Percentiles rank a stretch among this genome's conserved stretches.
These are phyloP conservation scores for Acrobasis suavella DNA, from an alignment of 2,888 invertebrate genomes.

Conservation along the genomic window DNA sequence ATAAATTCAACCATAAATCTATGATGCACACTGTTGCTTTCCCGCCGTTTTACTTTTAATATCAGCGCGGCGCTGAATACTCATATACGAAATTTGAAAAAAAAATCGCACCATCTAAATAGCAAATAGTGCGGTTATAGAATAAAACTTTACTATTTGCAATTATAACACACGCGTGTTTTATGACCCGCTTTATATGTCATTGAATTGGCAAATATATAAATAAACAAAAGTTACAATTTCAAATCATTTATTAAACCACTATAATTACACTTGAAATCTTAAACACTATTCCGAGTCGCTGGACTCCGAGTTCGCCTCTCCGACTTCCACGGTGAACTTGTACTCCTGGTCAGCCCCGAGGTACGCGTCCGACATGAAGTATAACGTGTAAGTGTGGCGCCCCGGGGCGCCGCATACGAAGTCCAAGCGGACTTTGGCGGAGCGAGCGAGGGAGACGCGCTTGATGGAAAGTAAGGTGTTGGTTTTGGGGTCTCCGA, in stretches of 20 bases:
- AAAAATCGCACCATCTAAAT: no score
- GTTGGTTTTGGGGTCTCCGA: conserved; percentile 97
- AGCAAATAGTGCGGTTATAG: no score
- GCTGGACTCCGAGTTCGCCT: conserved; percentile 33
- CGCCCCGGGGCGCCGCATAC: conserved; percentile 94
- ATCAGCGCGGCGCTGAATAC: no score
- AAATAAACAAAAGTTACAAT: neutral
- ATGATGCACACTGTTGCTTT: no score
- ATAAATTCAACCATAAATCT: no score
- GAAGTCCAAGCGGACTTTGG: conserved; percentile 93
- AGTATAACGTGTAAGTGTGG: conserved; percentile 96
- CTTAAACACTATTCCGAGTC: neutral
- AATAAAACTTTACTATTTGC: no score
- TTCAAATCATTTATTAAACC: neutral
- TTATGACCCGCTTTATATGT: no score
- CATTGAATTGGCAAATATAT: no score
- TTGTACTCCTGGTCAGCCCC: conserved; percentile 99
- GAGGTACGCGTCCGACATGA: conserved; percentile 99
- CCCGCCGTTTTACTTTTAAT: no score
- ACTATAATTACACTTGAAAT: neutral
- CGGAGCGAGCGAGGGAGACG: conserved; percentile 95
- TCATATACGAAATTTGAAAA: no score
- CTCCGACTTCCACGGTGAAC: conserved; percentile 92
- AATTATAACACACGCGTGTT: no score
- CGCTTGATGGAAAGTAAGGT: conserved; percentile 98